These are phyloP conservation scores for Dufourea novaeangliae DNA, from an alignment of 1,140 invertebrate genomes.

Conservation along the genomic window DNA sequence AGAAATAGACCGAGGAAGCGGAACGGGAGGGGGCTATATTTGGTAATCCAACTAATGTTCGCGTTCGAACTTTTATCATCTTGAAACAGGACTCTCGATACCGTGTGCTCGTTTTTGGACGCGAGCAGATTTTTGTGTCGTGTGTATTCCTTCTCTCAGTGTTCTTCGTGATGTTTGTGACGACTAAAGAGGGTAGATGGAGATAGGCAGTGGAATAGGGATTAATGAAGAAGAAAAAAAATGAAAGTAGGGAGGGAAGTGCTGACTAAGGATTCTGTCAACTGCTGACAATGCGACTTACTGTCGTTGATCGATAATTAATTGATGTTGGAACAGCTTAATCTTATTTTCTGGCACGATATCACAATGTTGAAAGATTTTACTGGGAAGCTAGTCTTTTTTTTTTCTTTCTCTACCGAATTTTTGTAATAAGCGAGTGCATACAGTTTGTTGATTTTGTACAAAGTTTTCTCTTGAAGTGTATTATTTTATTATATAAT, in stretches of 20 bases:
- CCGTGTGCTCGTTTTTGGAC: too few relatives aligned
- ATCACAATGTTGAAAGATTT: neutral
- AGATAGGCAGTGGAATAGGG: neutral
- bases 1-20: conserved; percentile 43
- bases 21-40: conserved; percentile 47
- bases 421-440: too few relatives aligned
- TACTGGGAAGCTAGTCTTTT: too few relatives aligned
- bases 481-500: too few relatives aligned
- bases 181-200: neutral
- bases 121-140: neutral
- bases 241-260: neutral
- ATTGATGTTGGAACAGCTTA: neutral
- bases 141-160: neutral
- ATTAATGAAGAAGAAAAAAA: neutral
- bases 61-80: conserved; percentile 14
- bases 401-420: too few relatives aligned
- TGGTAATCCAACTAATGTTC: too few relatives aligned
- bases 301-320: neutral
- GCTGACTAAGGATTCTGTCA: conserved; percentile 23
- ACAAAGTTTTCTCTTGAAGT: too few relatives aligned
- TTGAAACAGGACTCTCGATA: conserved; percentile 27
- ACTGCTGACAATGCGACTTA: conserved; percentile 5
- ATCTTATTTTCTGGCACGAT: neutral
- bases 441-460: too few relatives aligned
- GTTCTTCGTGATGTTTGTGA: neutral